Evolutionary conservation across 2,797 vertebrate genomes (phyloP), one percentile per base, ranked within the genome.

Genomic region (Enteromius thamalakanensis): DNA sequence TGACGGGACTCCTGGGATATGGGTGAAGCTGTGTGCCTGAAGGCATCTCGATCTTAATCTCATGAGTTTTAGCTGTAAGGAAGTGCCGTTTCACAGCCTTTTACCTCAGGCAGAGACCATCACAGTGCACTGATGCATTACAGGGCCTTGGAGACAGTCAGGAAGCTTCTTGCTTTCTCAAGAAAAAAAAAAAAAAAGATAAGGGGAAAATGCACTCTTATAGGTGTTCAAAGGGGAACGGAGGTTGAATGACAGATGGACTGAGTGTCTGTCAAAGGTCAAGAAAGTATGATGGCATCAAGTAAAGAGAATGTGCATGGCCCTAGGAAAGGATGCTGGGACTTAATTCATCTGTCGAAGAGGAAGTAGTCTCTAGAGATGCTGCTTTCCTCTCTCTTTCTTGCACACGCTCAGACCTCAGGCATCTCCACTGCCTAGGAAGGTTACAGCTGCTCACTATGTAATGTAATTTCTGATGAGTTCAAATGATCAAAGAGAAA

Each of bases 91-190:
- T 82, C 69, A 68, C 79, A 75, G 58, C 49, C 49, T 32, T 78
- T 83, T 76, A 77, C 62, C 69, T 82, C 60, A 70, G 79, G 76
- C 58, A 45, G 29, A 76, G 72, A 70, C 51, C 83, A 37, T 65
- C 26, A 26, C 37, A 23, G 70, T 34, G 49, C 70, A 45, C 49
- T 60, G 21, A 75, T 76, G 62, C 72, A 49, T 85, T 79, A 71
- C 32, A 45, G 51, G 32, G 37, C 64, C 80, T 53, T 69, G 40
- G 75, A 82, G 81, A 65, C 40, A 21, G 32, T 75, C 82, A 64
- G 60, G 79, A 79, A 34, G 14, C 65, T 10, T 83, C 37, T 26
- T n/a, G 37, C 21, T 68, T 26, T 62, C 49, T 68, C 49, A 47
- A 37, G 49, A 62, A 49, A 42, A 42, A 60, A 26, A 42, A 42